Evolutionary conservation across 2,113 vertebrate genomes (phyloP), one percentile per base, ranked within the genome.

Genomic region (Ciconia stormi): DNA sequence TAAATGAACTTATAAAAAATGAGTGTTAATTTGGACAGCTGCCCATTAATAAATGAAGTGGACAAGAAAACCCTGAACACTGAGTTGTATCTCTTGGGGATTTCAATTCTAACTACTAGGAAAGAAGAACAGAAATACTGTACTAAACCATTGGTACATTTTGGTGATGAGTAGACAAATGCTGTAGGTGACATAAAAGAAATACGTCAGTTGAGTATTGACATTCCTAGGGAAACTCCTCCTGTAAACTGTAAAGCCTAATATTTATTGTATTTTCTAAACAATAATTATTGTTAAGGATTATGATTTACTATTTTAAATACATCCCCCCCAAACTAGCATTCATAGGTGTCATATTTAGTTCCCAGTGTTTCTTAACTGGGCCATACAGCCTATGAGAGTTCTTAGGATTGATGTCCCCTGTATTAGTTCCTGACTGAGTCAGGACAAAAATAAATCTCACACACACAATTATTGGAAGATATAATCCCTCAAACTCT

Each of bases 381-480:
- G 52, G 16, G 5, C 21, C 18, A 30, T 11, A 74, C 3, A 44
- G 15, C 8, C 11, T 53, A 9, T 22, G 30, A 85, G 4, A 71
- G 2, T 5, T 53, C 12, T 40, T 46, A 55, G 25, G 18, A 46
- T 4, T 56, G 3, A 9, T 0, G 2, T 26, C 10, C 16, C 13
- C 27, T 26, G 3, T 56, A 17, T 61, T 42, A 40, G 10, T 6
- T 66, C 7, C 25, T 67, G 47, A 6, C 6, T 65, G 50, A 65
- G 16, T 36, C 7, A 22, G 25, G 56, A 42, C 15, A 87, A 83
- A 47, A 62, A 63, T 9, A 66, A 70, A 53, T 44, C 15, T 66
- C 62, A 50, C 36, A 7, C 7, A 44, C 11, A 44, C 1, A 38
- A 9, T 67, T 50, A 34, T 8, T 55, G 52, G 62, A 58, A 59